Base-by-base conservation (phyloP, 2,797 vertebrate genomes). In the Pogonophryne albipinna region DNA sequence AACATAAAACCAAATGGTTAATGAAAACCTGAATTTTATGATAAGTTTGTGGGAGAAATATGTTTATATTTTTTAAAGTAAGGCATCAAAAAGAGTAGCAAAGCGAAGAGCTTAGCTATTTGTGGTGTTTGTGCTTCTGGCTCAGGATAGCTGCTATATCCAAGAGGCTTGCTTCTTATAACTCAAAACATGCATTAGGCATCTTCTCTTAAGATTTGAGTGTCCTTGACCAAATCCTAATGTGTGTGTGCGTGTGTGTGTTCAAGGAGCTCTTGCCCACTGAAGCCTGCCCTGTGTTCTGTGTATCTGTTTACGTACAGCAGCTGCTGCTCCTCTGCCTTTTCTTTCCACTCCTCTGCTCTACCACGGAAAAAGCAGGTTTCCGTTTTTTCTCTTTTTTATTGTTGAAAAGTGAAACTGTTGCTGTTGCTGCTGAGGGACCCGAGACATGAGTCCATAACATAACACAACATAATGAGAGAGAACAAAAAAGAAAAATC, bases 221-320 rank as follows among this genome's bases (percentile, higher is more conserved):
- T 19, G 12, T 12, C 20, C 44, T 19, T 23, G 58, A 10, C 41
- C 14, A n/a, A 34, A 20, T 51, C 15, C 59, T 12, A 66, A 52
- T 71, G 20, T 62, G 52, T 81, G 55, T 49, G 47, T 66, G 55
- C 45, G 47, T 66, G 53, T 31, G 41, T 61, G 16, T 60, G 52
- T 63, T 34, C 34, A 38, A 53, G n/a, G 31, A 10, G 46, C 65
- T 66, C 41, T 42, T 72, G 68, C 74, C 79, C 80, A 76, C 47
- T 81, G 78, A 78, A 83, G 73, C 65, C 57, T 80, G 60, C 6
- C 71, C 41, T 61, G 64, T 75, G 78, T 78, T 78, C 65, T 85
- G 73, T 87, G 79, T 72, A 84, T 89, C 66, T 88, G 82, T 89
- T 86, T 82, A 80, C 42, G 49, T 47, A 52, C 78, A 56, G 74